Evolutionary conservation across 35 echinoderm and acorn worm species (phyloP).

Genomic region (Patiria miniata): DNA sequence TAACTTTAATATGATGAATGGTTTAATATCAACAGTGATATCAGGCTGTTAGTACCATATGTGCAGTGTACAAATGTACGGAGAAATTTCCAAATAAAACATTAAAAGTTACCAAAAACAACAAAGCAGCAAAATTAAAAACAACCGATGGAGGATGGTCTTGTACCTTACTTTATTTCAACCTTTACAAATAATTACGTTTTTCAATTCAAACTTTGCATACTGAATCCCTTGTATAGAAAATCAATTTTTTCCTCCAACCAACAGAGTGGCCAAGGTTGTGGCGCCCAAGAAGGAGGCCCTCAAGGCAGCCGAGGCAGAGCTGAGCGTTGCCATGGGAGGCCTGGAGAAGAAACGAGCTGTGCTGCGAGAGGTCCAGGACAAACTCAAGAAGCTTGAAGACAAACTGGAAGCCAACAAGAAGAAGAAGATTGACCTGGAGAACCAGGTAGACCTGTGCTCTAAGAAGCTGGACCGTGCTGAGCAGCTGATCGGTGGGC

Average conservation of each 20-base stretch:
- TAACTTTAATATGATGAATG: no score
- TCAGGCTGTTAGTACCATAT: no score
- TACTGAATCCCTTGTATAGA: no score
- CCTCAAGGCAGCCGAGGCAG: constrained; percentile 76
- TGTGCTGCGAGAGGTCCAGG: constrained; percentile 87
- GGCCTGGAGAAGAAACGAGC: constrained; percentile 90
- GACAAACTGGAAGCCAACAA: constrained; percentile 99
- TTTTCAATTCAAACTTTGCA: no score
- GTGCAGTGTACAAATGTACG: no score
- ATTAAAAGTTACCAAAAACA: no score
- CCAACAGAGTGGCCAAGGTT: constrained; percentile 90
- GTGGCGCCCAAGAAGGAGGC: constrained; percentile 92
- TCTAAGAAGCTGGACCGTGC: constrained; percentile 98
- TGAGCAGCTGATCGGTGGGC: constrained; percentile 93
- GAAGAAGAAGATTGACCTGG: constrained; percentile 97
- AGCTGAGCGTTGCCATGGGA: constrained; percentile 88
- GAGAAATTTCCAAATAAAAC: no score
- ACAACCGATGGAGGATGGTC: no score
- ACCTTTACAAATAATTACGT: no score
- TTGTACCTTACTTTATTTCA: no score
- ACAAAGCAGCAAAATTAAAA: no score
- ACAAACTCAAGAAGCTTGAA: constrained; percentile 93
- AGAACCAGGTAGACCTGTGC: constrained; percentile 95
- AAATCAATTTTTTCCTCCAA: background rate
- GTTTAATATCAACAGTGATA: no score